Conservation (phyloP, 1,140 invertebrate species). For the Saccostrea echinata region DNA sequence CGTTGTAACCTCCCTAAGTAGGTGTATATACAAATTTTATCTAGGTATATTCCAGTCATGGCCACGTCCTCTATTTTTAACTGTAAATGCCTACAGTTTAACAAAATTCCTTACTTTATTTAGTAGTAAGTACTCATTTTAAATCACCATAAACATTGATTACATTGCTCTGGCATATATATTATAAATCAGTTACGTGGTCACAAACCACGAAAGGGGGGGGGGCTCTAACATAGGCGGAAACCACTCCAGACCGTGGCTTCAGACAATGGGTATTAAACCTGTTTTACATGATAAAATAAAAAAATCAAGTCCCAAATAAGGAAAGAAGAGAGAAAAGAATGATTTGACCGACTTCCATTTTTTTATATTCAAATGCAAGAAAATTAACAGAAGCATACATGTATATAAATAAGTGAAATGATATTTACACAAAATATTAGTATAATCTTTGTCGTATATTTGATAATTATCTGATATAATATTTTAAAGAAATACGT, state of each 20-base stretch:
- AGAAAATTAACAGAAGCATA: too few species aligned
- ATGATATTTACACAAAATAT: too few species aligned
- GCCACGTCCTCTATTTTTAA: neutral
- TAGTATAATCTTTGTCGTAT: too few species aligned
- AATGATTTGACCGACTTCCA: too few species aligned
- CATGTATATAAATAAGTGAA: too few species aligned
- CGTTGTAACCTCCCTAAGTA: neutral
- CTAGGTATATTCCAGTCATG: neutral
- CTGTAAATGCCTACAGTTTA: neutral
- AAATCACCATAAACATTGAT: neutral
- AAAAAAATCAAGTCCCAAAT: neutral
- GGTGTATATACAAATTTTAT: slow-evolving; percentile 20
- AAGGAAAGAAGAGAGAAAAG: neutral
- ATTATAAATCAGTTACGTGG: too few species aligned
- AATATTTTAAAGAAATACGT: too few species aligned
- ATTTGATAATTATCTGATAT: too few species aligned
- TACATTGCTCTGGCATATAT: neutral
- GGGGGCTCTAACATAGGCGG: too few species aligned
- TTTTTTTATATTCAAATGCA: too few species aligned
- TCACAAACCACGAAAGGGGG: too few species aligned
- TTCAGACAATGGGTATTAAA: neutral
- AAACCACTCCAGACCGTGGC: too few species aligned
- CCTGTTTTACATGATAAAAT: neutral
- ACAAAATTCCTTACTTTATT: neutral
- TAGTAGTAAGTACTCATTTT: neutral